Percentiles rank a stretch among this genome's conserved stretches.
phyloP scores from a whole-genome alignment of 2,797 vertebrate genomes.

The Arremon brunneinucha region DNA sequence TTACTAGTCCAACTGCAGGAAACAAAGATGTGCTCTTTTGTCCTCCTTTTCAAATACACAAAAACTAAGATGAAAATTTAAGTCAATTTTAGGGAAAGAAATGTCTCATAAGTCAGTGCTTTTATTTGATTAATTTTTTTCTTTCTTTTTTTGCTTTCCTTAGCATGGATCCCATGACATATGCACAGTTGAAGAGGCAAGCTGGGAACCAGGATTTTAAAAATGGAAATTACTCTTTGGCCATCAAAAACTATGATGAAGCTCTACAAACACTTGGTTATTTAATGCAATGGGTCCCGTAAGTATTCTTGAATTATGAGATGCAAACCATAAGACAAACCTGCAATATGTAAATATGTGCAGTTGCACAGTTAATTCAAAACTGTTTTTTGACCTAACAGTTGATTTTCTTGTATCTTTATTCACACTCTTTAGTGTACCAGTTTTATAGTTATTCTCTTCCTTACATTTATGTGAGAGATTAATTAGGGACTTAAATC shows the following conservation, averaged over 20 bases:
- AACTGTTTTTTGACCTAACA: not conserved
- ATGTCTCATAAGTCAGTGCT: not conserved
- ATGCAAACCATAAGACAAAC: not conserved
- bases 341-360: not conserved
- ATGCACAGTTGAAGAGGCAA: conserved; percentile 50
- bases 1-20: not conserved
- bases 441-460: not conserved
- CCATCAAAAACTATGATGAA: conserved; percentile 73
- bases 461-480: not conserved
- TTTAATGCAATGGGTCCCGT: conserved; percentile 41
- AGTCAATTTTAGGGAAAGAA: not conserved
- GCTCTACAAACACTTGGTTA: conserved; percentile 38
- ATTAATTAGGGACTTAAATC: not conserved
- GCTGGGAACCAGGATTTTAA: conserved; percentile 70
- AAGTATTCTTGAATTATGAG: conserved; percentile 3
- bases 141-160: not conserved
- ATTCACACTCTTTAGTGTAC: not conserved
- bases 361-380: not conserved
- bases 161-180: conserved; percentile 51
- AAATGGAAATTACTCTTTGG: conserved; percentile 69
- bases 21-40: not conserved
- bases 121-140: not conserved
- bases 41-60: not conserved
- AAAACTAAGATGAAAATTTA: not conserved
- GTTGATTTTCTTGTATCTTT: not conserved